Evolutionary conservation across 1,140 invertebrate species (phyloP).

Genomic region (Musca vetustissima): DNA sequence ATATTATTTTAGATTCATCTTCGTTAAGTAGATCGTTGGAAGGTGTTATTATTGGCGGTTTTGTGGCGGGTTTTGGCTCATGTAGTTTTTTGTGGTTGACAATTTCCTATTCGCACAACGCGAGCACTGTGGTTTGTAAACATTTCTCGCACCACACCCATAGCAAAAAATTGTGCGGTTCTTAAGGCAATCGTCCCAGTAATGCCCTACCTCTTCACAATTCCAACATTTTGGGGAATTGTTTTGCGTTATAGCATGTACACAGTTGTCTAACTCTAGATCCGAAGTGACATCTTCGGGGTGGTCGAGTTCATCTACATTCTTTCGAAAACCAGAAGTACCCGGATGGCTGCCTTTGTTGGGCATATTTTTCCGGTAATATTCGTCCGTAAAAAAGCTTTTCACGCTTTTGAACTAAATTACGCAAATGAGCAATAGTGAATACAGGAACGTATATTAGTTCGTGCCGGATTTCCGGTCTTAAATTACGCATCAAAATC

Average conservation of each 20-base stretch:
- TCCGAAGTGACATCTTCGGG: neutral
- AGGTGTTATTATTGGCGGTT: too few species aligned
- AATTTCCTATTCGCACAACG: neutral
- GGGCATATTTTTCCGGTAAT: neutral
- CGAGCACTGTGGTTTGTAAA: slow-evolving; percentile 7
- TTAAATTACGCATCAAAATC: neutral
- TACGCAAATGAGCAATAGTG: slow-evolving; percentile 10
- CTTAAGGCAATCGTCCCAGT: too few species aligned
- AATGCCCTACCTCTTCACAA: neutral
- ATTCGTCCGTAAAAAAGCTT: slow-evolving; percentile 4
- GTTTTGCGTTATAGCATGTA: neutral
- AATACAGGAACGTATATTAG: neutral
- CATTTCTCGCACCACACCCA: slow-evolving; percentile 3
- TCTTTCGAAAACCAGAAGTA: neutral
- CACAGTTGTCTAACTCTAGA: neutral
- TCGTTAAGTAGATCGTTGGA: too few species aligned
- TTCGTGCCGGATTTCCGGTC: slow-evolving; percentile 4
- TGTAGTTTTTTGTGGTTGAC: too few species aligned
- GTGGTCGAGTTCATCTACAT: neutral
- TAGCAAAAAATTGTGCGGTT: slow-evolving; percentile 3
- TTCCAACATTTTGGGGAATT: neutral
- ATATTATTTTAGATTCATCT: too few species aligned
- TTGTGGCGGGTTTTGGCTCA: too few species aligned
- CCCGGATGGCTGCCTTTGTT: neutral
- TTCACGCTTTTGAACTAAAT: slow-evolving; percentile 12